Percentiles rank a stretch among this genome's conserved stretches.
These are phyloP conservation scores for Trachelus stipa DNA, from an alignment of 2,888 invertebrate species.

Conservation along the genomic window DNA sequence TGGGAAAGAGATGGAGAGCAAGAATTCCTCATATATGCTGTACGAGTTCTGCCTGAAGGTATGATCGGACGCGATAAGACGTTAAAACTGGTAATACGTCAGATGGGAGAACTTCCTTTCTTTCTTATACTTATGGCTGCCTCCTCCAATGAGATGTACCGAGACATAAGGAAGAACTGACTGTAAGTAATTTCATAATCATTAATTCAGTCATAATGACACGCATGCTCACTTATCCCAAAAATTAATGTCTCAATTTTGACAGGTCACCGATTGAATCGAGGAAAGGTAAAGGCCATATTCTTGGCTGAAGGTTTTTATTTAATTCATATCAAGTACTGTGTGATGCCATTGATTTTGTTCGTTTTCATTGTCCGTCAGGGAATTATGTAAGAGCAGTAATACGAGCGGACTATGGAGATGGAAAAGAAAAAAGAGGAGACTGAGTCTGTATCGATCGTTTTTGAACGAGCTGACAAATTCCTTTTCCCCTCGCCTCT, in stretches of 20 bases:
- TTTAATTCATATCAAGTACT: not conserved
- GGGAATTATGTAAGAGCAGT: not conserved
- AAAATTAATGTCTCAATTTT: not conserved
- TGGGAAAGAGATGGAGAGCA: not conserved
- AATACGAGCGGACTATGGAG: not conserved
- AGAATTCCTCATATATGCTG: not conserved
- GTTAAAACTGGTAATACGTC: not conserved
- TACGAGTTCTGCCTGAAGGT: not conserved
- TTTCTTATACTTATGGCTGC: no score
- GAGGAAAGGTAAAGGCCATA: not conserved
- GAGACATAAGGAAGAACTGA: not conserved
- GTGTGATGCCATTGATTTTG: not conserved
- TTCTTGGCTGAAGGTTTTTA: not conserved
- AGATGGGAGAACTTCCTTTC: not conserved
- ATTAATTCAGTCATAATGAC: no score
- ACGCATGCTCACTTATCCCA: no score
- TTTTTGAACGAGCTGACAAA: no score
- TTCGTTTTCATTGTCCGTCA: not conserved
- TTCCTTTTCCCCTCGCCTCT: no score
- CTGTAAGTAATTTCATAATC: not conserved
- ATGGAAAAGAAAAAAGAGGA: not conserved
- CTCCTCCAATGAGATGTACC: no score
- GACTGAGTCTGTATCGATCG: not conserved
- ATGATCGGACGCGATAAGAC: not conserved
- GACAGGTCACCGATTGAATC: not conserved